Evolutionary conservation across 2,113 vertebrate species (phyloP), one percentile per base, ranked within the genome.

Genomic region (Dissostichus mawsoni): DNA sequence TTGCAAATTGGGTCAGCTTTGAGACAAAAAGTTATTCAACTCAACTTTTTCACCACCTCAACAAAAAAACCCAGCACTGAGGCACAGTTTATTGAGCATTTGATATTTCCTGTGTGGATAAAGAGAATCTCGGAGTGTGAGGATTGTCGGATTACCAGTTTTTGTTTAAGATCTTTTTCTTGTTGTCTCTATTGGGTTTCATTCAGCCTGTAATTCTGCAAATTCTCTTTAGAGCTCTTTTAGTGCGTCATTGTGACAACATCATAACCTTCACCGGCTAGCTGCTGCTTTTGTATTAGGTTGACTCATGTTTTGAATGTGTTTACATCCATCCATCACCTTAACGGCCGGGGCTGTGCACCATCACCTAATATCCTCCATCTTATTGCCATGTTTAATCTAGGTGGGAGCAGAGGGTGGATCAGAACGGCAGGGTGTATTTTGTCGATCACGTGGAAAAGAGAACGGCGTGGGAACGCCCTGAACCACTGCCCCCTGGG

Each of bases 371-470:
- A 59, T 57, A 16, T 18, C 20, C 47, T 76, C 11, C 59, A 7
- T 55, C 70, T 61, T 69, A 56, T 51, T 71, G 9, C 44, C 20
- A 4, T 81, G 11, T 74, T 92, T 1, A 81, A 93, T 92, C 75
- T 88, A 99, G 98, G 7, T 99, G 98, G 98, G 98, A 99, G 87
- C 98, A 99, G 94, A 96, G 98, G 90, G 94, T 98, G 82, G 97
- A 99, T 92, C 97, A 95, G 65, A 96, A 96, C 2, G 97, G 98
- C 44, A 95, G 98, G 78, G 74, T 98, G 41, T 99, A 99, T 91
- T 99, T 96, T 45, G 98, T 99, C 53, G 98, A 99, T 94, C 98
- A 99, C 9, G 96, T 99, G 88, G 97, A 98, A 84, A 99, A 99
- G 94, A 96, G 96, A 94, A 99, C 98, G n/a, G 97, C 98, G 0